phyloP scores from a whole-genome alignment of 1,140 invertebrate species.

The Megathymus violae region DNA sequence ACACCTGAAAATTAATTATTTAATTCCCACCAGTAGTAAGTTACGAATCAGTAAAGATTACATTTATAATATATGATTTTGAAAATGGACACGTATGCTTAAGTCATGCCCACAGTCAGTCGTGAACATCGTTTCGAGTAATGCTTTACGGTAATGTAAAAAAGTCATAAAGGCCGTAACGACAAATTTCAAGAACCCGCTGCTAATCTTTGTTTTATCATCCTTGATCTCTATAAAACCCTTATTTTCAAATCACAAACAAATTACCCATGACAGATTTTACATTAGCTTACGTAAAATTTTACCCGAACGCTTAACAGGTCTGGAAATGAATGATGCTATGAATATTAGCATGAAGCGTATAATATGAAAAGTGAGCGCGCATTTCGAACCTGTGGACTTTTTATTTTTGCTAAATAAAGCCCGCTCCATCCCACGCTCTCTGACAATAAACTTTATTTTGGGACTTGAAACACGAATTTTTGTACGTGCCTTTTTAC shows the following conservation, averaged over 20 bases:
- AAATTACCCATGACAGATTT: conserved; percentile 36
- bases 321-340: conserved; percentile 35
- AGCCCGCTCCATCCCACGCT: conserved; percentile 50
- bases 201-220: conserved; percentile 17
- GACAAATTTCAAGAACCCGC: neutral
- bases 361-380: conserved; percentile 41
- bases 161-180: conserved; percentile 7
- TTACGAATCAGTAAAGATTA: too few species aligned
- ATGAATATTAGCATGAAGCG: conserved; percentile 33
- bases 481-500: conserved; percentile 58
- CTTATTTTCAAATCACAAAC: conserved; percentile 21
- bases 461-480: conserved; percentile 61
- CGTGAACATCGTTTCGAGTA: too few species aligned
- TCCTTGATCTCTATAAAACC: neutral
- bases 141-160: neutral
- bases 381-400: conserved; percentile 24
- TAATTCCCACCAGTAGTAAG: too few species aligned
- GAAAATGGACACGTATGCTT: too few species aligned
- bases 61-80: too few species aligned
- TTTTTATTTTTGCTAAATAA: conserved; percentile 43
- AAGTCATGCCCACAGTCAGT: neutral
- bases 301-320: conserved; percentile 20
- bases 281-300: conserved; percentile 22
- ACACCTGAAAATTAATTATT: too few species aligned
- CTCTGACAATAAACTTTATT: conserved; percentile 74